phyloP scores from a whole-genome alignment of 2,888 invertebrate genomes.

The Cistogaster globosa region DNA sequence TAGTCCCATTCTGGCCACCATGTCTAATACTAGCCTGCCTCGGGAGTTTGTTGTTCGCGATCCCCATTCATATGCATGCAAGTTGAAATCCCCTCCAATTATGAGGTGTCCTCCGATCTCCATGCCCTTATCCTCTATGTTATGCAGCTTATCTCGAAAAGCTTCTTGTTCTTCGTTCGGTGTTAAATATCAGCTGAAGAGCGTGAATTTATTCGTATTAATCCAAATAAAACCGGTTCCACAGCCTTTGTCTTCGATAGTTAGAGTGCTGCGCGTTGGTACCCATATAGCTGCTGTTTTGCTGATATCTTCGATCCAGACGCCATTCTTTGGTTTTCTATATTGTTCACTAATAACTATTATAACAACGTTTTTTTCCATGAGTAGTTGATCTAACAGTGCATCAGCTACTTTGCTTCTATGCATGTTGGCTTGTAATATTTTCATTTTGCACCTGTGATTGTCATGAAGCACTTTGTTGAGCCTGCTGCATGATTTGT shows the following conservation, averaged over 20 bases:
- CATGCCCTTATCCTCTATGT: background rate
- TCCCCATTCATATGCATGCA: background rate
- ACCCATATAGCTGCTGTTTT: slow-evolving; percentile 3
- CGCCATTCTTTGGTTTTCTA: background rate
- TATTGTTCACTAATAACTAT: slow-evolving; percentile 24
- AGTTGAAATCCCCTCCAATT: background rate
- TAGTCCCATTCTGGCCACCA: background rate
- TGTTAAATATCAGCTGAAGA: background rate
- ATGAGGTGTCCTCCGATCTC: background rate
- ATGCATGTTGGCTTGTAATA: slow-evolving; percentile 2
- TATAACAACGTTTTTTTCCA: background rate
- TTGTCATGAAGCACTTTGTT: background rate
- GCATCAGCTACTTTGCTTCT: slow-evolving; percentile 1
- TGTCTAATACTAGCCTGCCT: no score
- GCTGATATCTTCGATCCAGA: background rate
- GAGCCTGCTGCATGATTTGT: background rate
- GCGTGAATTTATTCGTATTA: background rate
- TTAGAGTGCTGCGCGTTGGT: background rate
- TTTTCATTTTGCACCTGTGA: background rate
- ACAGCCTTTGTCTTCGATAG: background rate
- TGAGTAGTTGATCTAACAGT: background rate
- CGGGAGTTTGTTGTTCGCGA: background rate
- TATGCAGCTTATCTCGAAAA: background rate
- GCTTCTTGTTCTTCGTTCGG: background rate
- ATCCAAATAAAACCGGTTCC: background rate